Conservation (phyloP, 2,113 vertebrate genomes). For the Alexandromys fortis region DNA sequence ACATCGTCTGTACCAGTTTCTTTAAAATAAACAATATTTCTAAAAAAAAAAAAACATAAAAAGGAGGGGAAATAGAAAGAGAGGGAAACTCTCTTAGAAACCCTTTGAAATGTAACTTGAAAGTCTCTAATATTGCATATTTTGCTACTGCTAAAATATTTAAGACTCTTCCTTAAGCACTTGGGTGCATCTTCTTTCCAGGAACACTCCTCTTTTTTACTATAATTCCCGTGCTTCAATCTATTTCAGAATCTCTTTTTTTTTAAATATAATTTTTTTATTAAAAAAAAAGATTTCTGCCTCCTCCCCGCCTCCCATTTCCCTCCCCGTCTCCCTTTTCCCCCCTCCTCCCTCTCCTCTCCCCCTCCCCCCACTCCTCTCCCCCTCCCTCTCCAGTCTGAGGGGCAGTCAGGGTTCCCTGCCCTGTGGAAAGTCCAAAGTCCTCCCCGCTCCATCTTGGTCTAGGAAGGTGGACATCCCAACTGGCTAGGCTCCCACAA, state of each 20-base stretch:
- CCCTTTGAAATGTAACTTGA: not conserved
- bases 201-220: not conserved
- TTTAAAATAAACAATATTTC: not conserved
- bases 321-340: too few relatives aligned
- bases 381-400: too few relatives aligned
- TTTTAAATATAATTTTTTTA: too few relatives aligned
- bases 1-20: not conserved
- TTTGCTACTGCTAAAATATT: not conserved
- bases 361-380: too few relatives aligned
- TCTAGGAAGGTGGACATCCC: too few relatives aligned
- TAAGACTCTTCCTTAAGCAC: not conserved
- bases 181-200: not conserved
- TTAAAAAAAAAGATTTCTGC: too few relatives aligned
- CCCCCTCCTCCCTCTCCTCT: too few relatives aligned
- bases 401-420: too few relatives aligned
- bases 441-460: too few relatives aligned
- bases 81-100: not conserved
- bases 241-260: not conserved
- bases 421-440: too few relatives aligned
- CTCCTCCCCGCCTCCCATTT: too few relatives aligned
- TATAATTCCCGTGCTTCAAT: not conserved
- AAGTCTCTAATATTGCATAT: not conserved
- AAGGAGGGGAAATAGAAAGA: not conserved
- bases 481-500: too few relatives aligned
- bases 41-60: not conserved